These are phyloP conservation scores for Sinella curviseta DNA, from an alignment of 1,140 invertebrate genomes.

Conservation along the genomic window DNA sequence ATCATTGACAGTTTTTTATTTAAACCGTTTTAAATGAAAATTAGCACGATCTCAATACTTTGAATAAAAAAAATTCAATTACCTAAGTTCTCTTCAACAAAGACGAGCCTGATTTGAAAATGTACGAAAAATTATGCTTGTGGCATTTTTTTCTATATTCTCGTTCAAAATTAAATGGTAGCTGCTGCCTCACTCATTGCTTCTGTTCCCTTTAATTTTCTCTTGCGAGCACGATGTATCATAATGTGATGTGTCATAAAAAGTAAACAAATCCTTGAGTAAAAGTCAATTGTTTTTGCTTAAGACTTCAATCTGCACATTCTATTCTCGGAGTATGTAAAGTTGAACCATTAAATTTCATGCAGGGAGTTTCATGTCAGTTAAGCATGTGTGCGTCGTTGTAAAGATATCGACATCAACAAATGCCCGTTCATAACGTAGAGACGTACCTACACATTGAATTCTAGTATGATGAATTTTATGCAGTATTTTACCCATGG, in stretches of 20 bases:
- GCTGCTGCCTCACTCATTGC: too few relatives aligned
- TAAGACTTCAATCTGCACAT: neutral
- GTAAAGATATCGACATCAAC: too few relatives aligned
- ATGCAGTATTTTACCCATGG: too few relatives aligned
- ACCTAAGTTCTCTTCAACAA: too few relatives aligned
- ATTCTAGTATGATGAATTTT: too few relatives aligned
- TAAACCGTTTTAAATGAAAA: neutral
- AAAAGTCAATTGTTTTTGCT: neutral
- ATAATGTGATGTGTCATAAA: neutral
- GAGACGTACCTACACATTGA: too few relatives aligned
- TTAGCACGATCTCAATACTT: slow-evolving; percentile 6
- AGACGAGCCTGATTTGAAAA: too few relatives aligned
- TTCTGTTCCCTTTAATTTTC: neutral
- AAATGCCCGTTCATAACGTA: too few relatives aligned
- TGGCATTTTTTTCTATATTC: too few relatives aligned
- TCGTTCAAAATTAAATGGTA: neutral
- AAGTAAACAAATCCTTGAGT: slow-evolving; percentile 8
- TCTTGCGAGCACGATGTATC: neutral
- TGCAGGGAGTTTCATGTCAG: too few relatives aligned
- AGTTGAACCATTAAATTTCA: neutral
- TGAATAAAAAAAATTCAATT: neutral
- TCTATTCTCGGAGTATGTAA: neutral
- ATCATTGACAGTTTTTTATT: neutral
- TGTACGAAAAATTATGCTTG: too few relatives aligned
- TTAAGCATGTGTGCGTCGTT: too few relatives aligned